Conservation (phyloP, 2,113 vertebrate genomes). For the Colossoma macropomum region DNA sequence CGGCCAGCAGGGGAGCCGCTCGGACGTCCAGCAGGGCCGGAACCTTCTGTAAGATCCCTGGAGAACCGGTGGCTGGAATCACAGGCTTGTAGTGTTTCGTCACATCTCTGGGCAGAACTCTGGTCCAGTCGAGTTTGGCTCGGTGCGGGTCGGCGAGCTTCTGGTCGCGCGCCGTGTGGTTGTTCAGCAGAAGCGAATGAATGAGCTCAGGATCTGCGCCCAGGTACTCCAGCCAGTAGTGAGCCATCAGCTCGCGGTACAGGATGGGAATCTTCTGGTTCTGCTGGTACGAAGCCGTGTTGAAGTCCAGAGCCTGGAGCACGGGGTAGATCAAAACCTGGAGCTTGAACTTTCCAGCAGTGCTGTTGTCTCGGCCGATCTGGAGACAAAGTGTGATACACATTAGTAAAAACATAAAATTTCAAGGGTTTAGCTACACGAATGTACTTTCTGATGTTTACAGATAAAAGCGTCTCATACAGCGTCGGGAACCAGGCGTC, state of each 20-base stretch:
- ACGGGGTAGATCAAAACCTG: constrained; percentile 87
- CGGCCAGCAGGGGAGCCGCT: constrained; percentile 84
- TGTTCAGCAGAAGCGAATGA: constrained; percentile 81
- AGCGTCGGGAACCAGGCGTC: too few species aligned
- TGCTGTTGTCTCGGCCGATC: constrained; percentile 75
- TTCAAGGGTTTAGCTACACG: too few species aligned
- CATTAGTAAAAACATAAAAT: too few species aligned
- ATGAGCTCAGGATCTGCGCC: constrained; percentile 75
- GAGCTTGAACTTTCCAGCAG: constrained; percentile 78
- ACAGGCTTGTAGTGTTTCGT: constrained; percentile 81
- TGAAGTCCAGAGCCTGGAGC: constrained; percentile 87
- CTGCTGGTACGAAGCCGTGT: constrained; percentile 88
- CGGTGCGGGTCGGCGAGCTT: constrained; percentile 69
- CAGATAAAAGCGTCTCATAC: too few species aligned
- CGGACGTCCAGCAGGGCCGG: constrained; percentile 85
- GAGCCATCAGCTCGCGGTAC: constrained; percentile 78
- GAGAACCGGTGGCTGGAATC: constrained; percentile 67
- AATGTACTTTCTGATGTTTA: too few species aligned
- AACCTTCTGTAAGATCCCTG: constrained; percentile 72
- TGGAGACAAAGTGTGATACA: constrained; percentile 50
- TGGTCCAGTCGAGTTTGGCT: constrained; percentile 84
- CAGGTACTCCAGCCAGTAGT: constrained; percentile 91
- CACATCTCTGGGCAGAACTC: constrained; percentile 78
- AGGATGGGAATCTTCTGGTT: constrained; percentile 79
- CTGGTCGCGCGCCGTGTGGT: constrained; percentile 85